Percentiles rank a stretch among this genome's conserved stretches.
phyloP scores from a whole-genome alignment of 2,113 vertebrate genomes.

The Pionites leucogaster region DNA sequence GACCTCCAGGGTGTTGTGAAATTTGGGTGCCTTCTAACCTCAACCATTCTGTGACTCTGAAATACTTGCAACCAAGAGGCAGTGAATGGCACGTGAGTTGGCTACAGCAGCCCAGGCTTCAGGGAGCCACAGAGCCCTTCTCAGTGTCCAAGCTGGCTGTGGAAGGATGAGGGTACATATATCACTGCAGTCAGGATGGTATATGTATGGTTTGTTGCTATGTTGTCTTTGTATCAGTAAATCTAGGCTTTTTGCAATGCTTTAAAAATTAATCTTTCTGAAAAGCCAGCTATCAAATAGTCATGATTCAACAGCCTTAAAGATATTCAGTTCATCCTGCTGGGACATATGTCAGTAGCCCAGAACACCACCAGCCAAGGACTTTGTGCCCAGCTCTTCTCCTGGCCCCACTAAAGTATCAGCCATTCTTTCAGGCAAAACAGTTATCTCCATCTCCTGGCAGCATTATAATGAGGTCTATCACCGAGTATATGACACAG shows the following conservation, averaged over 20 bases:
- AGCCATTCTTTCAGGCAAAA: not conserved
- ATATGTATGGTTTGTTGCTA: not conserved
- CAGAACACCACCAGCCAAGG: not conserved
- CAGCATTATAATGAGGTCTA: not conserved
- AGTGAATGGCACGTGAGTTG: not conserved
- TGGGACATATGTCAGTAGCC: not conserved
- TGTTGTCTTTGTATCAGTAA: not conserved
- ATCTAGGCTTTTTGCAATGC: not conserved
- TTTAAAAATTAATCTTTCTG: not conserved
- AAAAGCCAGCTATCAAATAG: not conserved
- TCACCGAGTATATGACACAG: not conserved
- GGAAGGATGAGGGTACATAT: not conserved
- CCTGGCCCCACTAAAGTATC: not conserved
- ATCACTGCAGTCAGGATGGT: rapidly evolving
- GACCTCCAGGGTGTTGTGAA: not conserved
- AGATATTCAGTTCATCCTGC: not conserved
- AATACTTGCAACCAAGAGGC: not conserved
- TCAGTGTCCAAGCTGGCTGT: not conserved
- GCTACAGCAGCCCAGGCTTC: not conserved
- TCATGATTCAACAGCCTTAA: not conserved
- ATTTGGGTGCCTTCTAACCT: not conserved
- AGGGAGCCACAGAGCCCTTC: rapidly evolving
- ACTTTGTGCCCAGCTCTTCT: not conserved
- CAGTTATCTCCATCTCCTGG: not conserved
- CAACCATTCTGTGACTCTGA: not conserved